phyloP scores from a whole-genome alignment of 2,113 vertebrate species.

The Chaetodon trifascialis region DNA sequence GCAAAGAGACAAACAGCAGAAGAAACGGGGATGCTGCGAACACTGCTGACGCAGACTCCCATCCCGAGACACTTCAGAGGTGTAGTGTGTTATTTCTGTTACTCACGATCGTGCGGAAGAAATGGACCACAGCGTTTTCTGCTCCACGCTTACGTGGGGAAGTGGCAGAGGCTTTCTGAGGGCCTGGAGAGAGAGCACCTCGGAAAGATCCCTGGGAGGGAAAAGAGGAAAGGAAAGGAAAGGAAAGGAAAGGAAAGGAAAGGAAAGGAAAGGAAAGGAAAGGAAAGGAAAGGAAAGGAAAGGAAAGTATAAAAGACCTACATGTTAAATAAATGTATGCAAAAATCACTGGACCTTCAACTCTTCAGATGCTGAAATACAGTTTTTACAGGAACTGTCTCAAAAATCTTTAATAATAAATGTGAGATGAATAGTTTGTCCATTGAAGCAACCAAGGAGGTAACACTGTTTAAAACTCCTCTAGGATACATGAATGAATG shows the following conservation, averaged over 20 bases:
- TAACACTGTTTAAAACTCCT: neutral
- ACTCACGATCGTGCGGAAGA: conserved; percentile 99
- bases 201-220: conserved; percentile 84
- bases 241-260: neutral
- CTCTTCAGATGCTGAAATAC: neutral
- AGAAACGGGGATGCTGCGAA: neutral
- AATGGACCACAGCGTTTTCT: conserved; percentile 95
- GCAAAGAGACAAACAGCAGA: conserved; percentile 13
- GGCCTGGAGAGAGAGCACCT: conserved; percentile 86
- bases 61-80: neutral
- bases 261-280: too few relatives aligned
- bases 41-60: neutral
- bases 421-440: neutral
- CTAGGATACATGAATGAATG: neutral
- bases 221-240: neutral
- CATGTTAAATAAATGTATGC: neutral
- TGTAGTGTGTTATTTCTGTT: neutral
- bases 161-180: conserved; percentile 87
- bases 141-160: conserved; percentile 90
- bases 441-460: neutral
- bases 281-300: neutral
- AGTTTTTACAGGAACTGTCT: neutral
- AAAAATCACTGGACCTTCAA: neutral
- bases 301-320: neutral
- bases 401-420: neutral